Evolutionary conservation across 2,888 invertebrate genomes (phyloP).

Genomic region (Noctua janthe): DNA sequence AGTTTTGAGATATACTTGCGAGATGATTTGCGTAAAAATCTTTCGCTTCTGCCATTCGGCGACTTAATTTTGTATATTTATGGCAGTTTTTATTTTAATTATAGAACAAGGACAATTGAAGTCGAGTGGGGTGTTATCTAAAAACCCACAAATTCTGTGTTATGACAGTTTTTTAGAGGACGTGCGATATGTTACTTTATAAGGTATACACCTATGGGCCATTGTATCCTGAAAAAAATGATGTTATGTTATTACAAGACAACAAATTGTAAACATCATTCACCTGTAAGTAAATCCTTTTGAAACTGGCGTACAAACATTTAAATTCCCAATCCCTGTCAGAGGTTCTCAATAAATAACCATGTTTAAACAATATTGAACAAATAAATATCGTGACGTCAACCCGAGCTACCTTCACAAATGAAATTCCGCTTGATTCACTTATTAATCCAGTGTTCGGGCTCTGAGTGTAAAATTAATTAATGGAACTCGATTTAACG

Average conservation of each 20-base stretch:
- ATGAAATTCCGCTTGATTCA: constrained; percentile 58
- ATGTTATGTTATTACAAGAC: constrained; percentile 1
- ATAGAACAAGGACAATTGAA: no score
- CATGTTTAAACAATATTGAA: constrained; percentile 55
- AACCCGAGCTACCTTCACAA: constrained; percentile 35
- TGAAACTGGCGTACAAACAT: constrained; percentile 22
- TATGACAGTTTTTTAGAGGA: no score
- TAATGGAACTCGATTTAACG: constrained; percentile 44
- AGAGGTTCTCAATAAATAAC: constrained; percentile 58
- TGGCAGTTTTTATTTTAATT: no score
- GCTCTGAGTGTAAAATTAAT: constrained; percentile 54
- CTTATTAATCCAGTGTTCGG: constrained; percentile 54
- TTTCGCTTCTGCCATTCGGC: no score
- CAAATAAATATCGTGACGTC: constrained; percentile 63
- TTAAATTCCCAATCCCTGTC: constrained; percentile 44
- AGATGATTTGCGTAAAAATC: no score
- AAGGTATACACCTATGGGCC: no score
- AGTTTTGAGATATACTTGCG: no score
- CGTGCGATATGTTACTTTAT: no score
- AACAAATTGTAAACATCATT: neutral
- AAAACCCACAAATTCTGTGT: no score
- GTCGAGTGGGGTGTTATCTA: no score
- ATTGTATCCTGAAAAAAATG: no score
- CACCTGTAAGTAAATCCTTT: constrained; percentile 12
- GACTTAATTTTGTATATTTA: no score